Base-by-base conservation (phyloP, 2,888 invertebrate genomes). In the Plutella xylostella region DNA sequence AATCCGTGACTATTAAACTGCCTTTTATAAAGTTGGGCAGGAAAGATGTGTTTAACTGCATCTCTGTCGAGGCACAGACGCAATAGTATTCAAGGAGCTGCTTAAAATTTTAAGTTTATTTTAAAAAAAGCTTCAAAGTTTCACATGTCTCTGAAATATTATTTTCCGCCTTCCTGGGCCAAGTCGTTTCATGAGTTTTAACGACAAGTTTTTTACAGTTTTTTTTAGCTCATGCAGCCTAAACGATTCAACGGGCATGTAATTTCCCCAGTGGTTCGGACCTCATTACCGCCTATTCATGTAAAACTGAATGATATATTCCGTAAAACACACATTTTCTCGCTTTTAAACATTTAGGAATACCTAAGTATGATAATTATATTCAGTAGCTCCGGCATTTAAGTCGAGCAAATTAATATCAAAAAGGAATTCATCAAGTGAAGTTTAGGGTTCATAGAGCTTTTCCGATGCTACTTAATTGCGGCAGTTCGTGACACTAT, bases 281-380 rank as follows among this genome's bases (percentile, higher is more conserved):
- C 68, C 56, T 77, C 75, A 73, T 77, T 77, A 75, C 57, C 63
- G 57, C 58, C 68, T 62, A 74, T 79, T 77, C 78, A 77, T 59
- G 58, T 25, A 25, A 25, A 9, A 25, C 6, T 25, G 4, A 31
- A 31, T 11, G n/a, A n/a, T 31, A 9, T n/a, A n/a, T 31, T 31
- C 4, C 31, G 5, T 9, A 11, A 31, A 4, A 31, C 5, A 14
- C 31, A 4, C 11, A 4, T 31, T 31, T 31, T 50, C 51, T 63
- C 61, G 61, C 65, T 55, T 62, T 54, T n/a, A n/a, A n/a, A n/a
- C n/a, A n/a, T n/a, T n/a, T n/a, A n/a, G n/a, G n/a, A n/a, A n/a
- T n/a, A n/a, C n/a, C n/a, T n/a, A n/a, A n/a, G n/a, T n/a, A n/a
- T n/a, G n/a, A n/a, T n/a, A n/a, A n/a, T n/a, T n/a, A n/a, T n/a